Conservation (phyloP, 1,140 invertebrate species). For the Drosophila bocki region DNA sequence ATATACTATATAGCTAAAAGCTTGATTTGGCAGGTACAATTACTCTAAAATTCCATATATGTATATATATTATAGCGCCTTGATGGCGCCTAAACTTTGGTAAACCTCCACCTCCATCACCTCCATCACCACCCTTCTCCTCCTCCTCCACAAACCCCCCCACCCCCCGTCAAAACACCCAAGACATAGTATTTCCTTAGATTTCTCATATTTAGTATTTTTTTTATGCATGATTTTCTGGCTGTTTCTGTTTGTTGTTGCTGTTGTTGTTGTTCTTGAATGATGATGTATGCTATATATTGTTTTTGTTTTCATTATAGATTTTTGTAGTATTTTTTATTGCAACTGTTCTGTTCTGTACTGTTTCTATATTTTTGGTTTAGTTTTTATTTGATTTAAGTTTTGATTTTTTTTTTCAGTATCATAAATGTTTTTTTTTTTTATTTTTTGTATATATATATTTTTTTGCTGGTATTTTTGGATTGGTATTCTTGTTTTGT, state of each 20-base stretch:
- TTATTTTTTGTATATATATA: slow-evolving; percentile 10
- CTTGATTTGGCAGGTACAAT: slow-evolving; percentile 51
- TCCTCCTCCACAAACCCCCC: not conserved
- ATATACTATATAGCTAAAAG: not conserved
- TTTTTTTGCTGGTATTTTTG: slow-evolving; percentile 31
- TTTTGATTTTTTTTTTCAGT: slow-evolving; percentile 33
- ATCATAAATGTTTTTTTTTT: slow-evolving; percentile 49
- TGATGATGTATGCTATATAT: slow-evolving; percentile 52
- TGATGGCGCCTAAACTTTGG: slow-evolving; percentile 26
- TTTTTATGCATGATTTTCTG: slow-evolving; percentile 26
- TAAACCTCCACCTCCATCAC: not conserved
- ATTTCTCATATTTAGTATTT: slow-evolving; percentile 20
- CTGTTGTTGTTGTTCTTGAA: slow-evolving; percentile 32
- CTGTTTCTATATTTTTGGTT: slow-evolving; percentile 29
- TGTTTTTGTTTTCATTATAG: slow-evolving; percentile 41
- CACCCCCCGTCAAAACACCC: not conserved
- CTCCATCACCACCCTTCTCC: not conserved
- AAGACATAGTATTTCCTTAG: slow-evolving; percentile 2
- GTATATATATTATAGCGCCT: slow-evolving; percentile 19
- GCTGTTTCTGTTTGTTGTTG: slow-evolving; percentile 31
- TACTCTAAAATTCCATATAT: slow-evolving; percentile 39
- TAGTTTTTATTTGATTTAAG: slow-evolving; percentile 19
- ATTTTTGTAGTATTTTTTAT: slow-evolving; percentile 17
- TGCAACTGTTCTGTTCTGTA: slow-evolving; percentile 50
- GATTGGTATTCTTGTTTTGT: slow-evolving; percentile 15